Percentiles rank a stretch among this genome's conserved stretches.
Evolutionary conservation across 2,113 vertebrate genomes (phyloP).

Genomic region (Misgurnus anguillicaudatus): DNA sequence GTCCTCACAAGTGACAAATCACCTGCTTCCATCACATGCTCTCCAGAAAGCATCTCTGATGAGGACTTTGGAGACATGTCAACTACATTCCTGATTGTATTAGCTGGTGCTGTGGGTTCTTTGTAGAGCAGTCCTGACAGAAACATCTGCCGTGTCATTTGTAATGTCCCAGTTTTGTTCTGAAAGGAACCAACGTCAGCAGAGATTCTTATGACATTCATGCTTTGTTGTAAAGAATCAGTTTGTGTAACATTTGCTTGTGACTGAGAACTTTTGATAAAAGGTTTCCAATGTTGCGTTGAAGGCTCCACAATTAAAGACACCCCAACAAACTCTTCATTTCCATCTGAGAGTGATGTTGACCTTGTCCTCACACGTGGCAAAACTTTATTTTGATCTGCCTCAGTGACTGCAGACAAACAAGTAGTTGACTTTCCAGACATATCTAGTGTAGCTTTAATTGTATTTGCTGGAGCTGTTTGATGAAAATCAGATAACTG

Average conservation of each 20-base stretch:
- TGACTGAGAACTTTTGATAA: slow-evolving; percentile 18
- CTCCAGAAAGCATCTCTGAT: slow-evolving; percentile 20
- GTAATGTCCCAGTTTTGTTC: not conserved
- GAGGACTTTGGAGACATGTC: slow-evolving; percentile 68
- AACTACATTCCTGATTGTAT: slow-evolving; percentile 42
- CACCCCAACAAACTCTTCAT: slow-evolving; percentile 56
- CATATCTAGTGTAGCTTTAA: slow-evolving; percentile 66
- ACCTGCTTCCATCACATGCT: slow-evolving; percentile 40
- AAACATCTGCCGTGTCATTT: slow-evolving; percentile 1
- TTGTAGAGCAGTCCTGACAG: not conserved
- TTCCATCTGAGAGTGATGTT: slow-evolving; percentile 50
- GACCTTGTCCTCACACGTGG: slow-evolving; percentile 59
- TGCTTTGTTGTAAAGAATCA: slow-evolving; percentile 2
- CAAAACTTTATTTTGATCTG: slow-evolving; percentile 53
- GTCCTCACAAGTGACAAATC: slow-evolving; percentile 57
- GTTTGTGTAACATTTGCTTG: not conserved
- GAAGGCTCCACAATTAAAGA: slow-evolving; percentile 63
- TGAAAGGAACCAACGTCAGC: not conserved
- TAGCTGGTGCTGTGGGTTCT: slow-evolving; percentile 40
- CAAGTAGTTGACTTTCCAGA: slow-evolving; percentile 56
- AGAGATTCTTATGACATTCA: not conserved
- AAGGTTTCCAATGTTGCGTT: slow-evolving; percentile 35
- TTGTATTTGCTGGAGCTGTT: slow-evolving; percentile 62
- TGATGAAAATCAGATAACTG: slow-evolving; percentile 15
- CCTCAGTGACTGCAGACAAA: slow-evolving; percentile 12